Evolutionary conservation across 1,140 invertebrate species (phyloP), one percentile per base, ranked within the genome.

Genomic region (Achatina immaculata): DNA sequence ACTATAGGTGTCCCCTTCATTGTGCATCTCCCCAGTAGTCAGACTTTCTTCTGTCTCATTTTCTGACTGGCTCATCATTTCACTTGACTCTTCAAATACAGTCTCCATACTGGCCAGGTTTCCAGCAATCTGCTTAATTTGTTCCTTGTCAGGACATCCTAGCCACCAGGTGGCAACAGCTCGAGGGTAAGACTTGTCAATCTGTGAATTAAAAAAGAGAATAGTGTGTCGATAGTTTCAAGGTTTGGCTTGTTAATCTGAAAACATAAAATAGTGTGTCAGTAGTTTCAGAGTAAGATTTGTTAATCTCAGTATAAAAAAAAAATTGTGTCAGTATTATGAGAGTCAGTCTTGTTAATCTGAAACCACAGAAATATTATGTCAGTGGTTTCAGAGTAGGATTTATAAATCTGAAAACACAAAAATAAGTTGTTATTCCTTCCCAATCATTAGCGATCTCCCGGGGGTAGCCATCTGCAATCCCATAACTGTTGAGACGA

Each of bases 111-210:
- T 40, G 21, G 68, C 42, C 36, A 68, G 36, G 38, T 36, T 62
- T 42, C 43, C 45, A 9, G 21, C 43, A 21, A 82, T 34, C 19
- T 81, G 80, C 1, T 72, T 71, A 0, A 83, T 80, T 68, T 85
- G 78, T n/a, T 71, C 68, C 48, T 82, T 77, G 31, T 85, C 83
- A 0, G 84, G 81, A 90, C 96, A 98, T 0, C 96, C 96, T 86
- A 97, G 95, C 97, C 96, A 98, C 96, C 96, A 98, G 86, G 94
- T 94, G 0, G 94, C 95, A 31, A 94, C 95, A 16, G 95, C 94
- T 77, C 97, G 93, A 1, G 97, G 97, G 93, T 98, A 98, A 24
- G 95, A 93, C 31, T 96, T 96, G 87, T 97, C 96, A 84, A 98
- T 94, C 95, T 96, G 88, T 14, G n/a, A 16, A 66, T 42, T 7